Conservation (phyloP, 2,888 invertebrate genomes). For the Melikaiella ostensackeni region DNA sequence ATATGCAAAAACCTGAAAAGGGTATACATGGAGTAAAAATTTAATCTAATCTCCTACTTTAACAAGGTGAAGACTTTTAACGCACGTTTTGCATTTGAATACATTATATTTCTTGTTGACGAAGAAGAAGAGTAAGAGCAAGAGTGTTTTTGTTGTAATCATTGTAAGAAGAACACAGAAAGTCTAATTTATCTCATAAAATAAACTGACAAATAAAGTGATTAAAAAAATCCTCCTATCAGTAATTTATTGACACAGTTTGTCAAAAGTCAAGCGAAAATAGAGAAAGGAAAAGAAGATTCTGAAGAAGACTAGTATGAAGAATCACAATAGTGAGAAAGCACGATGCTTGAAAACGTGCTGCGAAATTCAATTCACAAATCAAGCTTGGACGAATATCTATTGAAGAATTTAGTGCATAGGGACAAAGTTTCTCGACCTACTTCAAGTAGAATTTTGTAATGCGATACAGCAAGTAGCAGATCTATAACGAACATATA, state of each 20-base stretch:
- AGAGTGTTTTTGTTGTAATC: too few relatives aligned
- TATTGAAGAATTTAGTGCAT: slow-evolving; percentile 63
- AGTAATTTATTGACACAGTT: slow-evolving; percentile 4
- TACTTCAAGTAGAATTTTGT: slow-evolving; percentile 56
- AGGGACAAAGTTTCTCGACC: slow-evolving; percentile 50
- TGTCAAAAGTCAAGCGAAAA: slow-evolving; percentile 1
- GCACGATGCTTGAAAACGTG: slow-evolving; percentile 61
- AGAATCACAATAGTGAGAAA: slow-evolving; percentile 50
- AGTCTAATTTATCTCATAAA: background rate
- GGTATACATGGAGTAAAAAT: too few relatives aligned
- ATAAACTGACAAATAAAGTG: background rate
- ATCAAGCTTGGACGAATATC: slow-evolving; percentile 57
- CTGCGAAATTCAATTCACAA: slow-evolving; percentile 65
- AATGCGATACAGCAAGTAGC: slow-evolving; percentile 65
- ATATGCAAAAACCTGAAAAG: too few relatives aligned
- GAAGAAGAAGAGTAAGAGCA: background rate
- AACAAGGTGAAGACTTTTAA: background rate
- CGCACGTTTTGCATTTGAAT: background rate
- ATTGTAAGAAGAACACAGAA: too few relatives aligned
- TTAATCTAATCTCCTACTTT: too few relatives aligned
- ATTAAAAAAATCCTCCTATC: background rate
- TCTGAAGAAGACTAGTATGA: slow-evolving; percentile 41
- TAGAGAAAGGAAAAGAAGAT: slow-evolving; percentile 46
- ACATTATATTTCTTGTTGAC: background rate
- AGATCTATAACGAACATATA: slow-evolving; percentile 58